Evolutionary conservation across 30 jellyfish, hydroid and myxozoan species (phyloP), one percentile per base, ranked within the genome.

Genomic region (Aurelia aurita complex sp. Pacific): DNA sequence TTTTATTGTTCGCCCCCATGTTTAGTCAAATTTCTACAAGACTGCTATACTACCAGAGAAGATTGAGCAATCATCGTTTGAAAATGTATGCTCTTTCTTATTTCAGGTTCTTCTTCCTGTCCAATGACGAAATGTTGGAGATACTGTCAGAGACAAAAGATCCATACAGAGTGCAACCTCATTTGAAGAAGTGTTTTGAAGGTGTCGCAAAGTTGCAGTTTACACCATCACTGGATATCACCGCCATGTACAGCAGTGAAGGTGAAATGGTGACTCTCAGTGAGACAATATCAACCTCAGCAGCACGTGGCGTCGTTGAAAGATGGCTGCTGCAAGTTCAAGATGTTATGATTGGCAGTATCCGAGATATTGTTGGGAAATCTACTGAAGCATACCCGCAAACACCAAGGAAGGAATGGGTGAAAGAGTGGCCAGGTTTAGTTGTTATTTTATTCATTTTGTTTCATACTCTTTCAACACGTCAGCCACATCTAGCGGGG

Each of bases 141-240:
- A 94, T 94, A 12, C 43, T 94, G 50, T 94, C 98, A 35, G 98
- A 94, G 70, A 94, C 98, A 5, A 94, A 94, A 69, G 98, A 94
- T 64, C 98, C 98, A 0, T 88, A 88, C 91, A 96, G 98, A 34
- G 98, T 94, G 10, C 98, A 94, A 77, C 98, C 98, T 16, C 98
- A 94, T 71, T 66, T 94, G 92, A 94, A 94, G 97, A 94, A 94
- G 53, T 94, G 98, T 77, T 94, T 94, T 83, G 98, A 94, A 81
- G 98, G 98, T 15, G 81, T 94, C 51, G 98, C 98, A 23, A 94
- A 94, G 86, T 88, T 94, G n/a, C 97, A 94, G 80, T 94, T 94
- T 78, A 94, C 98, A n/a, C 91, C 85, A 19, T 76, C 91, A 54
- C 90, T 94, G 16, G 98, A 94, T 62, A 94, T 94, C 77, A 82